Conservation (phyloP, 92 coral and sea anemone species). For the Nematostella vectensis region DNA sequence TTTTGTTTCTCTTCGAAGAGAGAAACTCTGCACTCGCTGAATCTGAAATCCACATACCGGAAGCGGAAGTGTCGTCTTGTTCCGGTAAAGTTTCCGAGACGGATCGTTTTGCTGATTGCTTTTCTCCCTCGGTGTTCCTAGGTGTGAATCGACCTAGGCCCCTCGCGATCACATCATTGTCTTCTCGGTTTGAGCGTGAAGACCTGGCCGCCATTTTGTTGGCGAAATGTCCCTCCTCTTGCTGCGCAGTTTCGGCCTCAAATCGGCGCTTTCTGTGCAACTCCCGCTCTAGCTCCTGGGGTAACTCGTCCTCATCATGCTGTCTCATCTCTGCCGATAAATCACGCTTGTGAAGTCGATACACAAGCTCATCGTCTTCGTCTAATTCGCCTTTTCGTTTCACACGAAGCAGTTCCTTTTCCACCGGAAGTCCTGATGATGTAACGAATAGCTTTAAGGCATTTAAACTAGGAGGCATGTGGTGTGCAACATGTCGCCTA, state of each 20-base stretch:
- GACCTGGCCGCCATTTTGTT: conserved; percentile 78
- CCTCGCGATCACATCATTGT: conserved; percentile 61
- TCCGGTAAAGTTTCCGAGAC: conserved; percentile 2
- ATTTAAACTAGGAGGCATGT: too few species aligned
- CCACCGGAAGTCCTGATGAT: conserved; percentile 43
- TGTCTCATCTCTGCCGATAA: conserved; percentile 2
- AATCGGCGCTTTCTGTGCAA: conserved; percentile 35
- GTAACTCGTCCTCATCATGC: conserved; percentile 1
- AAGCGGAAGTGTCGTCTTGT: conserved; percentile 12
- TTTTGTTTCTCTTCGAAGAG: conserved; percentile 13
- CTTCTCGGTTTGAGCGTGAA: conserved; percentile 71
- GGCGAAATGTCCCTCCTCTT: conserved; percentile 13
- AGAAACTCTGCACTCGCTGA: conserved; percentile 7
- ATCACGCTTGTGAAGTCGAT: neutral
- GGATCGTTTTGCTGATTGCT: conserved; percentile 40
- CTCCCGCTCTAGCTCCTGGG: conserved; percentile 30
- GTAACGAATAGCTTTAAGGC: too few species aligned
- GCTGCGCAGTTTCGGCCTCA: conserved; percentile 17
- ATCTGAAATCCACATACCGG: conserved; percentile 32
- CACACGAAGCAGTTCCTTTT: conserved; percentile 46
- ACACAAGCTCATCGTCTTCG: conserved; percentile 4
- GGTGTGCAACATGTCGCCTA: too few species aligned
- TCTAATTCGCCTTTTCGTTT: conserved; percentile 47
- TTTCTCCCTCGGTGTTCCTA: conserved; percentile 19
- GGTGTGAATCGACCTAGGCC: conserved; percentile 49